Conservation (phyloP, 2,888 invertebrate genomes). For the Drosophila engyochracea region DNA sequence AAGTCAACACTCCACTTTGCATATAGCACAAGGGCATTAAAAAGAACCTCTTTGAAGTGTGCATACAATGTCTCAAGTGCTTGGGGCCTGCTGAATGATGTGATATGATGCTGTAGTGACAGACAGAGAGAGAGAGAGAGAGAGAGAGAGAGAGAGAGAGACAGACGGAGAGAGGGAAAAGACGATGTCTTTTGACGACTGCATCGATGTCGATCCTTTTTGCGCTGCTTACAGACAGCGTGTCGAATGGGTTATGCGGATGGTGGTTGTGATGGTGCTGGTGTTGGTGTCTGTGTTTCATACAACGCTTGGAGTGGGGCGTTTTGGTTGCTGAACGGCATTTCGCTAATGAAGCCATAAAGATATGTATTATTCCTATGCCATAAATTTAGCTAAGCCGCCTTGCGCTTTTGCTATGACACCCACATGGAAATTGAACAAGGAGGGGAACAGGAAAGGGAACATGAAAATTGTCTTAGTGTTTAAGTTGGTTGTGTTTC, state of each 20-base stretch:
- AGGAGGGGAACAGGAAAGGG: constrained; percentile 5
- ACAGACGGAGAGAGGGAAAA: constrained; percentile 22
- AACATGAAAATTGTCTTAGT: constrained; percentile 22
- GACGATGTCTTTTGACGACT: constrained; percentile 62
- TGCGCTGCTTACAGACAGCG: constrained; percentile 74
- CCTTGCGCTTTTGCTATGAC: constrained; percentile 51
- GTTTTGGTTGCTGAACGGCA: constrained; percentile 61
- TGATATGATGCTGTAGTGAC: constrained; percentile 50
- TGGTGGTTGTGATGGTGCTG: constrained; percentile 12
- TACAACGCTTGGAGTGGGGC: constrained; percentile 35
- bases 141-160: constrained; percentile 8
- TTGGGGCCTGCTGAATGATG: constrained; percentile 59
- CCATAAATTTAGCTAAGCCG: constrained; percentile 73
- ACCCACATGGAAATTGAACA: constrained; percentile 60
- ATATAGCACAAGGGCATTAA: constrained; percentile 60
- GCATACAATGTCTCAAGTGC: constrained; percentile 76
- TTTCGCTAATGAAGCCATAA: constrained; percentile 85
- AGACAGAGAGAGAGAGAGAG: constrained; percentile 23
- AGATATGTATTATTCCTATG: constrained; percentile 80
- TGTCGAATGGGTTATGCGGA: constrained; percentile 69
- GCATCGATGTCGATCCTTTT: constrained; percentile 72
- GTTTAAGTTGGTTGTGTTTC: constrained; percentile 14
- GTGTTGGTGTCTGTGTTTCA: background rate
- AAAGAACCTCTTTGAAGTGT: constrained; percentile 61
- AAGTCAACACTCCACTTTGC: constrained; percentile 33